These are phyloP conservation scores for Drosophila helvetica DNA, from an alignment of 2,888 invertebrate genomes.

Conservation along the genomic window DNA sequence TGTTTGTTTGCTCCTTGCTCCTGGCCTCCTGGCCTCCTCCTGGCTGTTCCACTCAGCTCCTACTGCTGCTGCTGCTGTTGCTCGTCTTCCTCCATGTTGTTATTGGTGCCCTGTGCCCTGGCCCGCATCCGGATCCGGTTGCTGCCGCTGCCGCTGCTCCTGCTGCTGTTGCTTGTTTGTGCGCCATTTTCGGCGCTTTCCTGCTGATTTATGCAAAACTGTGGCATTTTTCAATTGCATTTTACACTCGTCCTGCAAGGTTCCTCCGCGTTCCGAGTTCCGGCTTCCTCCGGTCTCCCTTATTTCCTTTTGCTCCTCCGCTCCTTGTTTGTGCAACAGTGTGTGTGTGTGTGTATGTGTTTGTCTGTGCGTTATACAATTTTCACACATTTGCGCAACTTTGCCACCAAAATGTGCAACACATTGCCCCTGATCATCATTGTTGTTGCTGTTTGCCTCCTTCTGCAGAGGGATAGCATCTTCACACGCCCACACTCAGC, in stretches of 20 bases:
- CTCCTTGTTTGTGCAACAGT: constrained; percentile 46
- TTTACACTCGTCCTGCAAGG: constrained; percentile 62
- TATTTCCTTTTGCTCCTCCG: constrained; percentile 28
- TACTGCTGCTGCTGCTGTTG: constrained; percentile 9
- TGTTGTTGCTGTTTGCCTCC: constrained; percentile 26
- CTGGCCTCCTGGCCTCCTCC: constrained; percentile 22
- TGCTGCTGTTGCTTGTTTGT: constrained; percentile 55
- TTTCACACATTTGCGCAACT: constrained; percentile 73
- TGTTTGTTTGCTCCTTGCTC: constrained; percentile 53
- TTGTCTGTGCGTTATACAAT: constrained; percentile 52
- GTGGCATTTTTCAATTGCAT: constrained; percentile 77
- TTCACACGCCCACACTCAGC: constrained; percentile 23
- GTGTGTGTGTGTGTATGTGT: constrained; percentile 2
- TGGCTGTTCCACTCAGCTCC: constrained; percentile 17
- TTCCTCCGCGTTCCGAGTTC: constrained; percentile 28
- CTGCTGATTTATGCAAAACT: constrained; percentile 78
- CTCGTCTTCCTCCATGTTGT: constrained; percentile 14
- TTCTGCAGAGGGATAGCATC: constrained; percentile 26
- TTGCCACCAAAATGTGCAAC: constrained; percentile 74
- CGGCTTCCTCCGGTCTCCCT: constrained; percentile 33
- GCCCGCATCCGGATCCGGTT: constrained; percentile 27
- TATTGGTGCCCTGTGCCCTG: constrained; percentile 19
- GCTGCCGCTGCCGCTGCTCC: constrained; percentile 19
- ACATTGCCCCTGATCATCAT: constrained; percentile 60
- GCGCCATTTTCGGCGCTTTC: constrained; percentile 69